Conservation (phyloP, 2,888 invertebrate species). For the Ectropis crepuscularia region DNA sequence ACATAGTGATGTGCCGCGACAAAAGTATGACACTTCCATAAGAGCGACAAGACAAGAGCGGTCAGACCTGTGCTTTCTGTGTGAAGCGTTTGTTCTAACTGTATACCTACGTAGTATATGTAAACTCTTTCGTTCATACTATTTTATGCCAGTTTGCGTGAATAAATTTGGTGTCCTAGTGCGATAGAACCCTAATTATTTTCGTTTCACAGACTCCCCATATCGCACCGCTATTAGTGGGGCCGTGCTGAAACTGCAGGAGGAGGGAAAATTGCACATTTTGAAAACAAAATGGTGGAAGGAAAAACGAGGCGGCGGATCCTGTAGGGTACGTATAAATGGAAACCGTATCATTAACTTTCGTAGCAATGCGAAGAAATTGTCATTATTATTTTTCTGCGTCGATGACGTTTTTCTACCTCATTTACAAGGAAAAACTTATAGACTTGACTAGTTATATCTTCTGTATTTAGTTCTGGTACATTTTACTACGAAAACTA, state of each 20-base stretch:
- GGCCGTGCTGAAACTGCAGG: slow-evolving; percentile 97
- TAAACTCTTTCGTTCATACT: too few relatives aligned
- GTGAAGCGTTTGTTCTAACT: too few relatives aligned
- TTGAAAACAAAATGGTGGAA: slow-evolving; percentile 99
- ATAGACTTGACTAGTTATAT: too few relatives aligned
- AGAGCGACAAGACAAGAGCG: too few relatives aligned
- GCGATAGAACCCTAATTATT: slow-evolving; percentile 9
- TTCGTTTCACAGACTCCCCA: slow-evolving; percentile 90
- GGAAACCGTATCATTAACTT: slow-evolving; percentile 42
- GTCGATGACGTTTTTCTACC: slow-evolving; percentile 22
- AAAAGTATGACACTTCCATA: too few relatives aligned
- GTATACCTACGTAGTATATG: too few relatives aligned
- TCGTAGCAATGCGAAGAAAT: slow-evolving; percentile 32
- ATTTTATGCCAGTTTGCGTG: not conserved
- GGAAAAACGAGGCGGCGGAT: slow-evolving; percentile 94
- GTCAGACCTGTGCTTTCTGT: too few relatives aligned
- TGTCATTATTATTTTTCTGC: slow-evolving; percentile 35
- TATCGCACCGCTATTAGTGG: slow-evolving; percentile 97
- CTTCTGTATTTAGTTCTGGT: too few relatives aligned
- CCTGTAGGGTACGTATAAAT: slow-evolving; percentile 88
- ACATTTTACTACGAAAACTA: too few relatives aligned
- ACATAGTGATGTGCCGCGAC: too few relatives aligned
- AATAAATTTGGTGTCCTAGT: not conserved
- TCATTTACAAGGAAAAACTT: slow-evolving; percentile 29
- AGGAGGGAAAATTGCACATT: slow-evolving; percentile 96